These are phyloP conservation scores for Plecturocebus donacophilus DNA, from an alignment of 2,113 vertebrate species.

Conservation along the genomic window DNA sequence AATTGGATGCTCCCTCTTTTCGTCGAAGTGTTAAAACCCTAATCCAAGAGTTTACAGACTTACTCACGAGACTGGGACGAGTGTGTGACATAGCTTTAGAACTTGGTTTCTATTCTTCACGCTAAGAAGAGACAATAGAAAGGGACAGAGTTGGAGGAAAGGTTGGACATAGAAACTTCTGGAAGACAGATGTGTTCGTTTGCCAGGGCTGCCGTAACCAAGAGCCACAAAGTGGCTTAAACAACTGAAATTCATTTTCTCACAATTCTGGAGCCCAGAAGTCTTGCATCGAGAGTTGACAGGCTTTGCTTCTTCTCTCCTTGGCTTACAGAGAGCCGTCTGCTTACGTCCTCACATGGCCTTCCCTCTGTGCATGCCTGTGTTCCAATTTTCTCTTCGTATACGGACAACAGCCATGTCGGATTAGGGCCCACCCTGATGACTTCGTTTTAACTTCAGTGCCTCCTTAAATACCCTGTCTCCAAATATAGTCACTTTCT, in stretches of 20 bases:
- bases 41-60: background rate
- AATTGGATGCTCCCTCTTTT: background rate
- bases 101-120: too few relatives aligned
- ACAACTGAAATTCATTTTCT: background rate
- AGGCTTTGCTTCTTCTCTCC: background rate
- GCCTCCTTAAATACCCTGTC: background rate
- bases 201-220: background rate
- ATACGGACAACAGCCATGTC: background rate
- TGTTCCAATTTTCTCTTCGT: background rate
- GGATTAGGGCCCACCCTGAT: too few relatives aligned
- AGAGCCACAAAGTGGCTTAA: background rate
- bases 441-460: background rate
- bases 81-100: background rate
- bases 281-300: background rate
- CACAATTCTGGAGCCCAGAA: background rate
- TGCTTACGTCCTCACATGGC: background rate
- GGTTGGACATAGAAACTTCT: background rate
- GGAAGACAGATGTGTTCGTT: background rate
- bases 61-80: background rate
- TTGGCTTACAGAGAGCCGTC: background rate
- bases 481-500: background rate
- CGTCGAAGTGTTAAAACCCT: background rate
- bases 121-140: background rate
- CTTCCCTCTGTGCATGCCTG: background rate
- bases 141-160: background rate